phyloP scores from a whole-genome alignment of 2,888 invertebrate species.

The Allacma fusca region DNA sequence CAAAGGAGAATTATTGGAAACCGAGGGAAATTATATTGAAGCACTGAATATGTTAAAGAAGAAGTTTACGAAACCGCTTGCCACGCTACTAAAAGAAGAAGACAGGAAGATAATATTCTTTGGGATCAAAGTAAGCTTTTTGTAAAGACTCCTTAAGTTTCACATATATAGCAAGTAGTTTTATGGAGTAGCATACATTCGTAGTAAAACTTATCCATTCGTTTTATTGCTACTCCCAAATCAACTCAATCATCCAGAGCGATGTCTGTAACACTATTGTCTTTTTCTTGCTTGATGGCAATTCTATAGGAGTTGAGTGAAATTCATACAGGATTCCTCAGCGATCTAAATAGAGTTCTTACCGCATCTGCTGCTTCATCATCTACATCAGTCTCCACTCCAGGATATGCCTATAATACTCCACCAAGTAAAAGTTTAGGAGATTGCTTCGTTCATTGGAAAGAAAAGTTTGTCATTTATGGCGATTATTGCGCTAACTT shows the following conservation, averaged over 20 bases:
- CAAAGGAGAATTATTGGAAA: conserved; percentile 91
- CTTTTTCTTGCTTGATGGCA: not conserved
- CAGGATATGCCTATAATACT: conserved; percentile 66
- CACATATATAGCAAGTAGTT: not conserved
- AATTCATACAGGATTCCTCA: conserved; percentile 84
- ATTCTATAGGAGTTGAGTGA: conserved; percentile 70
- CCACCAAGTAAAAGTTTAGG: conserved; percentile 69
- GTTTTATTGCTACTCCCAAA: too few relatives aligned
- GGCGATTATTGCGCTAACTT: conserved; percentile 96
- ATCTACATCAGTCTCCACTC: conserved; percentile 63
- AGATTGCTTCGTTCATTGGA: conserved; percentile 88
- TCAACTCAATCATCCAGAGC: too few relatives aligned
- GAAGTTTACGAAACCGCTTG: conserved; percentile 81
- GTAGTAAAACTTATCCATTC: too few relatives aligned
- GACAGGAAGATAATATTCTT: conserved; percentile 85
- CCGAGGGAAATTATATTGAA: conserved; percentile 95
- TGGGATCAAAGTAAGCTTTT: conserved; percentile 78
- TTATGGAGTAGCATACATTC: too few relatives aligned
- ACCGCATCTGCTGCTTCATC: conserved; percentile 42
- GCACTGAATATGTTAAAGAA: conserved; percentile 85
- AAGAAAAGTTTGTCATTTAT: conserved; percentile 89
- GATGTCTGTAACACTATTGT: too few relatives aligned
- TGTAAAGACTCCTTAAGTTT: too few relatives aligned
- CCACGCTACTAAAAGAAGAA: conserved; percentile 74
- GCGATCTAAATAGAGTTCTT: conserved; percentile 77